phyloP scores from a whole-genome alignment of 1,140 invertebrate species.

The Drosophila sucinea region DNA sequence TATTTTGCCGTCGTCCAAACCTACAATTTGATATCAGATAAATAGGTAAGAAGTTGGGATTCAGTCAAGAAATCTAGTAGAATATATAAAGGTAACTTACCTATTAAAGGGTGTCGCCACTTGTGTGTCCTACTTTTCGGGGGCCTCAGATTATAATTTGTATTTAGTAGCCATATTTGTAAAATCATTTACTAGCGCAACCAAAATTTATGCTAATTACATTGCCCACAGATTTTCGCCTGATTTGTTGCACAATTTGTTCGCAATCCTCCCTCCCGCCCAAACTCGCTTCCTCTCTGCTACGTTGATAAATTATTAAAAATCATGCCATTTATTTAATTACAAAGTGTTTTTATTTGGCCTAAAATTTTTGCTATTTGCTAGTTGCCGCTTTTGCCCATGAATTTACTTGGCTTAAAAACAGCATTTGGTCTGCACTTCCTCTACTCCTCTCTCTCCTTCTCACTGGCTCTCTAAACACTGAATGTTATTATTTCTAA shows the following conservation, averaged over 20 bases:
- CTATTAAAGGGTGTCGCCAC: no score
- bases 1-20: no score
- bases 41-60: no score
- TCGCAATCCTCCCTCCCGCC: not conserved
- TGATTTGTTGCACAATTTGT: slow-evolving; percentile 42
- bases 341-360: slow-evolving; percentile 34
- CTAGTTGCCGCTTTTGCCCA: not conserved
- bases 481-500: slow-evolving; percentile 72
- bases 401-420: slow-evolving; percentile 18
- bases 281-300: not conserved
- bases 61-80: no score
- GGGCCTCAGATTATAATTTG: not conserved
- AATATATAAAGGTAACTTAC: no score
- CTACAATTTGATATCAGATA: no score
- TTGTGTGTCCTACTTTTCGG: no score
- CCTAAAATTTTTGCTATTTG: slow-evolving; percentile 9
- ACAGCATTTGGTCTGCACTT: not conserved
- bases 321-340: slow-evolving; percentile 66
- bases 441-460: slow-evolving; percentile 35
- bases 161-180: slow-evolving; percentile 2
- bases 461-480: slow-evolving; percentile 51
- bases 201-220: slow-evolving; percentile 59
- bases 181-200: slow-evolving; percentile 12
- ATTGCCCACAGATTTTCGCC: slow-evolving; percentile 28
- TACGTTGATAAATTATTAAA: slow-evolving; percentile 53